Conservation (phyloP, 2,113 vertebrate species). For the Grammomys dolichurus region DNA sequence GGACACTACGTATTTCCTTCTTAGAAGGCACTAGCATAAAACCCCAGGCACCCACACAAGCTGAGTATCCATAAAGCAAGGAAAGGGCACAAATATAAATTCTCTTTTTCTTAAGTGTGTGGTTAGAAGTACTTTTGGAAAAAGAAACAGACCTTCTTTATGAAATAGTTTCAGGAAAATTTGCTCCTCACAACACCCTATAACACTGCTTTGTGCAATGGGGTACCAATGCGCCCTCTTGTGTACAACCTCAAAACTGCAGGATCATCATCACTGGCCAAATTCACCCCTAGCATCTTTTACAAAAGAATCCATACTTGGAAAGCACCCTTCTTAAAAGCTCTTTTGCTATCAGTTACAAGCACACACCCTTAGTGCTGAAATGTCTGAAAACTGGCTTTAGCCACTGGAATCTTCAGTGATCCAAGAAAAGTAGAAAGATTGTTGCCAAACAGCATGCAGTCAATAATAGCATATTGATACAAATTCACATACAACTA, state of each 20-base stretch:
- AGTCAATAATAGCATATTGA: neutral
- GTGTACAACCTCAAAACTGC: neutral
- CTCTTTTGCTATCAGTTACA: neutral
- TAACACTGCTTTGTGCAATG: neutral
- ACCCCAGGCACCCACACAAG: neutral
- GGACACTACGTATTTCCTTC: neutral
- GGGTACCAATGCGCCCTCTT: conserved; percentile 57
- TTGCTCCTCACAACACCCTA: neutral
- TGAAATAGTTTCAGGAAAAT: conserved; percentile 26
- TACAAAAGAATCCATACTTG: neutral
- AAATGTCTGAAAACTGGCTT: neutral
- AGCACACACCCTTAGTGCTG: neutral
- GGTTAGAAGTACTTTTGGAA: neutral
- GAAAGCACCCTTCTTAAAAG: neutral
- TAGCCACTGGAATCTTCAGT: neutral
- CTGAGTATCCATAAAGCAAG: neutral
- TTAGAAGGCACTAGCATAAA: neutral
- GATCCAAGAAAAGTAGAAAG: neutral
- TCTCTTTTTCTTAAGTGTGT: neutral
- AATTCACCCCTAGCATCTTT: neutral
- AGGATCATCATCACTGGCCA: too few species aligned
- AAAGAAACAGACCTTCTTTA: neutral
- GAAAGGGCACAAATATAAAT: neutral
- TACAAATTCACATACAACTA: neutral
- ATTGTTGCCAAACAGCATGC: too few species aligned